Evolutionary conservation across 2,888 invertebrate species (phyloP), one percentile per base, ranked within the genome.

Genomic region (Microctonus brassicae): DNA sequence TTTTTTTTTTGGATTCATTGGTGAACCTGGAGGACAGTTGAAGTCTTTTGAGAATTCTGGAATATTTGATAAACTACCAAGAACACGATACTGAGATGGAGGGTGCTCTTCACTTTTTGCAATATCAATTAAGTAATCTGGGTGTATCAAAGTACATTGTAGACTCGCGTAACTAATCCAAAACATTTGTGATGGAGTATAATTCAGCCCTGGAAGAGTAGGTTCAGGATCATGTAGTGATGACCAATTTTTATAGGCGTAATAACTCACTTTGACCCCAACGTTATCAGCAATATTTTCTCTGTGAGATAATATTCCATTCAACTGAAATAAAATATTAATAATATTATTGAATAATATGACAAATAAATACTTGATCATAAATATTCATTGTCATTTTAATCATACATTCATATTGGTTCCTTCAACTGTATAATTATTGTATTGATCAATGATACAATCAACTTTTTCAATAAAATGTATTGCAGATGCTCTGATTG

Each of bases 191-290:
- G 83, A 79, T 1, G 82, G 80, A 2, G 78, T 75, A 67, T 81
- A 82, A 9, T 80, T 75, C 26, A 86, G 75, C 42, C 80, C 81
- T 6, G 86, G 86, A 11, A 86, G 78, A 64, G 58, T 22, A 7
- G 69, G 42, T 73, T 84, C 82, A 11, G 66, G 47, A 33, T 73
- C 24, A 64, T 79, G 78, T 60, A 77, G 66, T 24, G 72, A 67
- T 1, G 79, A 76, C 84, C 85, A 86, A 34, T 77, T 74, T 62
- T 82, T 79, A 75, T 88, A 88, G 9, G 87, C 88, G 77, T 81
- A 77, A 79, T 89, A 90, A 0, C 89, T 89, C 79, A 88, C 88
- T 80, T 89, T 89, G 60, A 89, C 80, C 0, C 90, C 90, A 5
- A 89, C 74, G 29, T 61, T 74, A 17, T 73, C 72, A 7, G 72